These are phyloP conservation scores for Drosophila algonquin DNA, from an alignment of 2,888 invertebrate genomes.

Conservation along the genomic window DNA sequence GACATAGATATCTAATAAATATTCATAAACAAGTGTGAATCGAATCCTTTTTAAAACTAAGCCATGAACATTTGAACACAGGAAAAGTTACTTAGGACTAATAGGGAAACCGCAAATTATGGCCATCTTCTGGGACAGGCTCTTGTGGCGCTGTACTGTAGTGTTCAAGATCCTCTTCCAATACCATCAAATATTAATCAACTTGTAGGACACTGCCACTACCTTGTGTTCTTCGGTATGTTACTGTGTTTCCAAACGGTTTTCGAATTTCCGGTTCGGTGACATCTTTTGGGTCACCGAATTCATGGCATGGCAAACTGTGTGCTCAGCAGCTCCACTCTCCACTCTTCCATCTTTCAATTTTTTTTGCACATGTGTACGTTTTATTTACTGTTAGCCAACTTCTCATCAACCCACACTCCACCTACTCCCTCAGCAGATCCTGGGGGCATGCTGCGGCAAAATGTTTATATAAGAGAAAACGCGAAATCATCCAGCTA, in stretches of 20 bases:
- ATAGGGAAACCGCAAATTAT: no score
- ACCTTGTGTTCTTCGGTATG: no score
- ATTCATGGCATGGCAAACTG: conserved; percentile 23
- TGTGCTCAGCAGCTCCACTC: conserved; percentile 5
- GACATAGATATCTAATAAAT: no score
- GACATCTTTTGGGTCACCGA: conserved; percentile 34
- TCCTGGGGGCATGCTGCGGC: conserved; percentile 7
- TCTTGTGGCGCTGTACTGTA: no score
- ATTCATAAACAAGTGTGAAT: no score
- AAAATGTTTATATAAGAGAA: conserved; percentile 36
- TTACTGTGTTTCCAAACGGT: not conserved
- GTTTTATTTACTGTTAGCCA: conserved; percentile 38
- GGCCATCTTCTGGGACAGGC: no score
- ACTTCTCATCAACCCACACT: conserved; percentile 25
- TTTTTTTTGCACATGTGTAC: not conserved
- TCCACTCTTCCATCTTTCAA: not conserved
- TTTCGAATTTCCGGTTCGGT: conserved; percentile 32
- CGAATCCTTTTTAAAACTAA: no score
- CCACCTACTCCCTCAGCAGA: not conserved
- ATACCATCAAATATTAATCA: not conserved
- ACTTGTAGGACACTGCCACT: no score
- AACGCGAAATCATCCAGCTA: conserved; percentile 32
- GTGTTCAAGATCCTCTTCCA: not conserved
- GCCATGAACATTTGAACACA: no score
- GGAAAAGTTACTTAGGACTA: no score